Evolutionary conservation across 2,797 vertebrate species (phyloP).

Genomic region (Gastrophryne carolinensis): DNA sequence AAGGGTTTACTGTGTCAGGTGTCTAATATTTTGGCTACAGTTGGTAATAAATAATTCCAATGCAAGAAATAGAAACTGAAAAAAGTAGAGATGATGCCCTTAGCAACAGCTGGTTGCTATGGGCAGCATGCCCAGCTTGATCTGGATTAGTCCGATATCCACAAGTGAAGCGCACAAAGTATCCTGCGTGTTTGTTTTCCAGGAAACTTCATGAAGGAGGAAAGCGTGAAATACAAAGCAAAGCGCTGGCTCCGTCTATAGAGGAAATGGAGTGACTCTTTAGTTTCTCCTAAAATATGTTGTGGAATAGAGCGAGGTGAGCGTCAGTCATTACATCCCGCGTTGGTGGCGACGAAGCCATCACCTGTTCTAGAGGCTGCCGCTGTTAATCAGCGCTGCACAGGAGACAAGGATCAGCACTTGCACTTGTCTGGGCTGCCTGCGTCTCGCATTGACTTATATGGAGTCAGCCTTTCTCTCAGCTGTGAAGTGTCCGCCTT

Average conservation of each 20-base stretch:
- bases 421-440: slow-evolving; percentile 22
- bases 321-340: slow-evolving; percentile 12
- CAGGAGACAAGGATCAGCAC: slow-evolving; percentile 3
- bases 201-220: slow-evolving; percentile 2
- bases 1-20: too few relatives aligned
- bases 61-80: neutral
- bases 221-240: neutral
- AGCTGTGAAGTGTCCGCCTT: slow-evolving; percentile 39
- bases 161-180: neutral
- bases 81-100: neutral
- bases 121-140: neutral
- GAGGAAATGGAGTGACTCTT: neutral
- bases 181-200: neutral
- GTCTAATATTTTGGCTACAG: too few relatives aligned
- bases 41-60: neutral
- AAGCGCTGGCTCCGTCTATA: neutral
- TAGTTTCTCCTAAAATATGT: neutral
- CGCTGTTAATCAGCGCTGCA: slow-evolving; percentile 8
- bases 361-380: neutral
- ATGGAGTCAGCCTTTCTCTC: slow-evolving; percentile 38
- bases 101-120: neutral
- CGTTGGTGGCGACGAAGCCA: neutral
- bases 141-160: neutral
- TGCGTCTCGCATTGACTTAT: slow-evolving; percentile 41
- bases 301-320: neutral